These are phyloP conservation scores for Enoplosus armatus DNA, from an alignment of 2,797 vertebrate genomes.

Conservation along the genomic window DNA sequence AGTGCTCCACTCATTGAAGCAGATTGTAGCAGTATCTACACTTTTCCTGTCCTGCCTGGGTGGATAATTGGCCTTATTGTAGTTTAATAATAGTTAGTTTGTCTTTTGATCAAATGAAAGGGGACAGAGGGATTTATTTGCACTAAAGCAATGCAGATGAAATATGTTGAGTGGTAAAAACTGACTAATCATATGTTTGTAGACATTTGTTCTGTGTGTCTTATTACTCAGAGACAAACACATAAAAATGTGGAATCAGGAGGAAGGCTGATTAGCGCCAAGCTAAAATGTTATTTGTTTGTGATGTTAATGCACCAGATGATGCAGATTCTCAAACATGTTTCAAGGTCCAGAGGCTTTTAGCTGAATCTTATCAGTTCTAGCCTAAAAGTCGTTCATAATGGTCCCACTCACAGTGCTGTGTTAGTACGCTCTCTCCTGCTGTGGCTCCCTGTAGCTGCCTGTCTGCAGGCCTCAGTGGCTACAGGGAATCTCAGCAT, in stretches of 20 bases:
- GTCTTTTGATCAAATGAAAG: not conserved
- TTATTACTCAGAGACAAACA: slow-evolving; percentile 19
- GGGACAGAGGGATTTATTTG: too few relatives aligned
- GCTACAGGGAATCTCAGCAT: slow-evolving; percentile 67
- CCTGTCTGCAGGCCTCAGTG: slow-evolving; percentile 45
- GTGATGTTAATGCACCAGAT: not conserved
- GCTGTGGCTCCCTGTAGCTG: slow-evolving; percentile 64
- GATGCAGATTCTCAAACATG: slow-evolving; percentile 3
- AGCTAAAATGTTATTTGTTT: slow-evolving; percentile 21
- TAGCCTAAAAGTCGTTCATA: slow-evolving; percentile 26
- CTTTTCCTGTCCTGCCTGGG: not conserved
- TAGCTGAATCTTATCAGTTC: slow-evolving; percentile 16
- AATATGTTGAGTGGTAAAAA: not conserved
- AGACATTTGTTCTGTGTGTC: not conserved
- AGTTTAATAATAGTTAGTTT: not conserved
- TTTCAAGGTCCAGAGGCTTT: slow-evolving; percentile 34
- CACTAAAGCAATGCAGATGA: not conserved
- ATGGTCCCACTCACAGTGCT: slow-evolving; percentile 31
- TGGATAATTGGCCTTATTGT: slow-evolving; percentile 24
- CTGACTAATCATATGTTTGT: not conserved
- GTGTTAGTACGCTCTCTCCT: slow-evolving; percentile 49
- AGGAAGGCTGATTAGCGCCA: slow-evolving; percentile 7
- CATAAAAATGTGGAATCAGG: slow-evolving; percentile 4
- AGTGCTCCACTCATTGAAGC: too few relatives aligned
- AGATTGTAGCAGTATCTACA: slow-evolving; percentile 7